Evolutionary conservation across 1,140 invertebrate genomes (phyloP).

Genomic region (Penaeus chinensis): DNA sequence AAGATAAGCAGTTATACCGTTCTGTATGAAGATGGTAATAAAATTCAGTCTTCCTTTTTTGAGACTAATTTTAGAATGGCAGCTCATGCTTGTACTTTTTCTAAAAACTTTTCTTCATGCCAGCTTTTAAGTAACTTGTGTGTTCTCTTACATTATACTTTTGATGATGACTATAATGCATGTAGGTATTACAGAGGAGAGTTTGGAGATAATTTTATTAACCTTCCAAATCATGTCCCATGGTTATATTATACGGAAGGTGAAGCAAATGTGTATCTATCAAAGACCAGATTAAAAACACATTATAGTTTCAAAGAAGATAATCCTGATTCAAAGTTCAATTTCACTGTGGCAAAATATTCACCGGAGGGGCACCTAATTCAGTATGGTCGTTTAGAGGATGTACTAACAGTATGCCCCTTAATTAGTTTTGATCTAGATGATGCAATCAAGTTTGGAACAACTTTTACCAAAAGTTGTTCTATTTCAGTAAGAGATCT

Average conservation of each 20-base stretch:
- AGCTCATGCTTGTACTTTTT: conserved; percentile 72
- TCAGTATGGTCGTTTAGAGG: conserved; percentile 60
- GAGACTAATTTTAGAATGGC: conserved; percentile 69
- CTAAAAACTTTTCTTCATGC: conserved; percentile 73
- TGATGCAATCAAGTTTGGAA: conserved; percentile 73
- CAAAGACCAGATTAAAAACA: conserved; percentile 71
- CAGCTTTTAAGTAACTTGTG: conserved; percentile 80
- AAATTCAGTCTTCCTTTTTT: conserved; percentile 71
- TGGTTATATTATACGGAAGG: conserved; percentile 74
- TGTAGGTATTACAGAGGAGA: conserved; percentile 70
- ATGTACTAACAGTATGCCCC: conserved; percentile 70
- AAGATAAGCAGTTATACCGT: conserved; percentile 67
- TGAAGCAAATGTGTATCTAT: conserved; percentile 69
- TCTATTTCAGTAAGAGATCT: conserved; percentile 71
- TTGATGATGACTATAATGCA: conserved; percentile 68
- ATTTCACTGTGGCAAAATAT: conserved; percentile 67
- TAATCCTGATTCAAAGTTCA: conserved; percentile 69
- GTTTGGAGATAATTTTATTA: conserved; percentile 67
- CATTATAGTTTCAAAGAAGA: conserved; percentile 71
- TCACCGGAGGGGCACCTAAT: conserved; percentile 65
- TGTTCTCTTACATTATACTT: conserved; percentile 73
- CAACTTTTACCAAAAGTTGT: conserved; percentile 72
- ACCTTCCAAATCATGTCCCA: conserved; percentile 67
- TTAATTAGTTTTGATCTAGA: conserved; percentile 69
- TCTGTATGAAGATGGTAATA: conserved; percentile 67